Evolutionary conservation across 2,113 vertebrate species (phyloP).

Genomic region (Cyprichromis sp.): DNA sequence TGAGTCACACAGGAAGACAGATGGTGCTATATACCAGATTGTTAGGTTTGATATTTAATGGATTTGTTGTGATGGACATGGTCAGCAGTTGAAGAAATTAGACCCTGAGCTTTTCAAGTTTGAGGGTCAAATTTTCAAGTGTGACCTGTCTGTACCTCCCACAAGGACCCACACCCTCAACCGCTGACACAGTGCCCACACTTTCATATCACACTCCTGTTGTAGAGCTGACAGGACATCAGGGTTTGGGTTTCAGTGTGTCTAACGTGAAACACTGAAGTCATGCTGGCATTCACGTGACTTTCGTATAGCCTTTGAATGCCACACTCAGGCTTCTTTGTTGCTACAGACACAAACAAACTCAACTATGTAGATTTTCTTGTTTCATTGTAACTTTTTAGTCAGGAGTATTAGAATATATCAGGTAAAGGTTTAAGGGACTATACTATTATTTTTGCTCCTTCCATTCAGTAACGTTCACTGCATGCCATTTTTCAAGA

Average conservation of each 20-base stretch:
- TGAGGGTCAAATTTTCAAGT: constrained; percentile 22
- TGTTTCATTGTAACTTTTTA: neutral
- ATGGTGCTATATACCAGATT: neutral
- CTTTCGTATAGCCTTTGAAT: neutral
- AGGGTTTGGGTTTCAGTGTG: neutral
- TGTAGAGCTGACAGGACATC: neutral
- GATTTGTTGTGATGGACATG: neutral
- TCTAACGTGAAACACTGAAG: neutral
- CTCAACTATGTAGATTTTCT: neutral
- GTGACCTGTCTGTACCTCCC: constrained; percentile 22
- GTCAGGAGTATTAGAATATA: neutral
- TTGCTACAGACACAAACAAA: neutral
- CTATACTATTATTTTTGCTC: neutral
- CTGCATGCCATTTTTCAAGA: neutral
- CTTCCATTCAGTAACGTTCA: neutral
- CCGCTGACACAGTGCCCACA: neutral
- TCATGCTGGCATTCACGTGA: neutral
- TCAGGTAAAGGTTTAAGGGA: neutral
- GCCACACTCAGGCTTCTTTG: neutral
- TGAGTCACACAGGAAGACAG: neutral
- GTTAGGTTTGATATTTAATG: neutral
- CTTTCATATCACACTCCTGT: neutral
- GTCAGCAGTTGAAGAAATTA: neutral
- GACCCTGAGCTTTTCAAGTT: neutral
- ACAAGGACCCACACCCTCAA: constrained; percentile 1